These are phyloP conservation scores for Tigriopus japonicus DNA, from an alignment of 1,140 invertebrate species.

Conservation along the genomic window DNA sequence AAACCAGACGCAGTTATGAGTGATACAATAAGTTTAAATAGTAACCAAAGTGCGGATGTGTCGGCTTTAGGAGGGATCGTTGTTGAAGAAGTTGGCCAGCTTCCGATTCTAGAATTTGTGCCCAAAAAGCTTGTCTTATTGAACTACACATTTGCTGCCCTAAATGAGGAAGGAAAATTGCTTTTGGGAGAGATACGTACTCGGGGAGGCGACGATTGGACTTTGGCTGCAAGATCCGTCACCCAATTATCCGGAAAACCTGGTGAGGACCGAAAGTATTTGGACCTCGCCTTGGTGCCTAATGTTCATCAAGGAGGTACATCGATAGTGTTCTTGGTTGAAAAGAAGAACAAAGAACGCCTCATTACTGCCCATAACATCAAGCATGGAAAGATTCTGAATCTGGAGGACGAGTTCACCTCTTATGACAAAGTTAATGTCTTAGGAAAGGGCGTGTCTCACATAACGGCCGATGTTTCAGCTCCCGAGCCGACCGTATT, in stretches of 20 bases:
- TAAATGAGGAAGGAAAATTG: neutral
- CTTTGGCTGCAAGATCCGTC: neutral
- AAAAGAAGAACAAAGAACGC: conserved; percentile 15
- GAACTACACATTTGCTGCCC: neutral
- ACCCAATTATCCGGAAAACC: neutral
- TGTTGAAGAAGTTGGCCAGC: neutral
- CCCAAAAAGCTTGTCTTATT: conserved; percentile 9
- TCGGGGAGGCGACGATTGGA: conserved; percentile 1
- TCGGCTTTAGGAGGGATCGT: neutral
- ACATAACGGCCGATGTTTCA: neutral
- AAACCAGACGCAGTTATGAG: neutral
- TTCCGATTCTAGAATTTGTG: neutral
- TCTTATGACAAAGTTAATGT: conserved; percentile 11
- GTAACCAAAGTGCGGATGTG: neutral
- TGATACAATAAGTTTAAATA: neutral
- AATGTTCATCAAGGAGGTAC: neutral
- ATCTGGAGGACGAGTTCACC: conserved; percentile 5
- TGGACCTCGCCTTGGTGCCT: conserved; percentile 6
- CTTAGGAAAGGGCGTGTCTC: conserved; percentile 10
- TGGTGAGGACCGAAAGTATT: neutral
- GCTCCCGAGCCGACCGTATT: neutral
- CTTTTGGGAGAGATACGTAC: conserved; percentile 3
- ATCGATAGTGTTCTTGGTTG: conserved; percentile 1
- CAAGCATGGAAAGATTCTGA: neutral
- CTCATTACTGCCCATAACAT: neutral